phyloP scores from a whole-genome alignment of 1,140 invertebrate genomes.

The Microplitis demolitor region DNA sequence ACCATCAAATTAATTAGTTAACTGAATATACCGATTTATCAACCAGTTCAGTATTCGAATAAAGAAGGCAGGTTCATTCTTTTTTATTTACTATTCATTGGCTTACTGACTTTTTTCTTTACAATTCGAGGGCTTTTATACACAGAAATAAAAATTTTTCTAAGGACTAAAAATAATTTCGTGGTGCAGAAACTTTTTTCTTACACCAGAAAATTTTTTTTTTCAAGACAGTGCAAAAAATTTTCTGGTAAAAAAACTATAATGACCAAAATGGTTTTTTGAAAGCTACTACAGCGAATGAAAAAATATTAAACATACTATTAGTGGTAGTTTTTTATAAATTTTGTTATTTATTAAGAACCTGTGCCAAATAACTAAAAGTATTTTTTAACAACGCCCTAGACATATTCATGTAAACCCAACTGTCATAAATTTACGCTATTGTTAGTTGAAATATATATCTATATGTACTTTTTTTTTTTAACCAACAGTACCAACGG shows the following conservation, averaged over 20 bases:
- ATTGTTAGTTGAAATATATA: not conserved
- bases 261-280: no score
- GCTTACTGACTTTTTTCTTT: no score
- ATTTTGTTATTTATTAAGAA: not conserved
- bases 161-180: no score
- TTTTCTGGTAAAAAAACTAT: no score
- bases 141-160: no score
- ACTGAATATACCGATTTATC: not conserved
- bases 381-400: not conserved
- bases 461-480: not conserved
- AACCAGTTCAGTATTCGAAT: not conserved
- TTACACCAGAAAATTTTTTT: no score
- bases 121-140: no score
- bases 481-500: not conserved
- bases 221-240: no score
- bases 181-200: no score
- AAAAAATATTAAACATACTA: not conserved
- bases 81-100: no score
- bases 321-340: not conserved
- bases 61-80: no score
- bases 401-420: not conserved
- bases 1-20: slow-evolving; percentile 1
- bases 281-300: not conserved
- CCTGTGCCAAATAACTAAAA: not conserved
- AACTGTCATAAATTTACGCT: not conserved